A percentile compares a stretch with the other conserved stretches of the same genome.
Evolutionary conservation across 2,797 vertebrate species (phyloP).

Genomic region (Melanotaenia pygmaea): DNA sequence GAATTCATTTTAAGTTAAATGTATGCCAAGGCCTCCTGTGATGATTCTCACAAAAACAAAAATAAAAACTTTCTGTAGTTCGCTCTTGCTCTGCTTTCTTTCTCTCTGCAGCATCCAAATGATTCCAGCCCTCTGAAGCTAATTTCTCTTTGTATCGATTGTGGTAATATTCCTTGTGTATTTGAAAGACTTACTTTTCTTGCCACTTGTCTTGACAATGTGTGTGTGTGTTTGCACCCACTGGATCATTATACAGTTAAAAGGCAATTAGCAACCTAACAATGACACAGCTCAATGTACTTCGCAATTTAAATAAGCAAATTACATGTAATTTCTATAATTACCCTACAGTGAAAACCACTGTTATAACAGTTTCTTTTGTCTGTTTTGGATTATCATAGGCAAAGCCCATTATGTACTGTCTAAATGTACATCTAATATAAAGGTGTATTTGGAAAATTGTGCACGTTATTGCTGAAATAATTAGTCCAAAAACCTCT

Average conservation of each 20-base stretch:
- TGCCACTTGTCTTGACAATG: constrained; percentile 14
- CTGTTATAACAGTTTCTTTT: constrained; percentile 38
- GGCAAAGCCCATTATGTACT: constrained; percentile 22
- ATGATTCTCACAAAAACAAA: constrained; percentile 47
- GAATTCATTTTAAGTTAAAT: constrained; percentile 62
- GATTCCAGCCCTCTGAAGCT: constrained; percentile 16
- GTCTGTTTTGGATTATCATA: constrained; percentile 26
- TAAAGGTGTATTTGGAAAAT: constrained; percentile 16
- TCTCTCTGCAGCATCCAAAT: constrained; percentile 29
- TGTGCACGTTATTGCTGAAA: neutral
- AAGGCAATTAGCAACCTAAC: constrained; percentile 52
- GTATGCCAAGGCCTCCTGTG: constrained; percentile 74
- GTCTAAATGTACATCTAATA: constrained; percentile 7
- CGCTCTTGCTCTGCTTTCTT: constrained; percentile 15
- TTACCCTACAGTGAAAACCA: constrained; percentile 44
- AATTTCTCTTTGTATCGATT: constrained; percentile 20
- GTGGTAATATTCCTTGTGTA: constrained; percentile 9
- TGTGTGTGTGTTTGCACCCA: neutral
- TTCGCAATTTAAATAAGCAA: constrained; percentile 41
- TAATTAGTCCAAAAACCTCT: neutral
- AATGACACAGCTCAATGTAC: constrained; percentile 32
- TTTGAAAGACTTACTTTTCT: constrained; percentile 47
- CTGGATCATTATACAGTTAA: constrained; percentile 27
- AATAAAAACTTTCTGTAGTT: constrained; percentile 21
- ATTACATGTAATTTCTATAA: constrained; percentile 59